These are phyloP conservation scores for Zalophus californianus DNA, from an alignment of 2,797 vertebrate species.

Conservation along the genomic window DNA sequence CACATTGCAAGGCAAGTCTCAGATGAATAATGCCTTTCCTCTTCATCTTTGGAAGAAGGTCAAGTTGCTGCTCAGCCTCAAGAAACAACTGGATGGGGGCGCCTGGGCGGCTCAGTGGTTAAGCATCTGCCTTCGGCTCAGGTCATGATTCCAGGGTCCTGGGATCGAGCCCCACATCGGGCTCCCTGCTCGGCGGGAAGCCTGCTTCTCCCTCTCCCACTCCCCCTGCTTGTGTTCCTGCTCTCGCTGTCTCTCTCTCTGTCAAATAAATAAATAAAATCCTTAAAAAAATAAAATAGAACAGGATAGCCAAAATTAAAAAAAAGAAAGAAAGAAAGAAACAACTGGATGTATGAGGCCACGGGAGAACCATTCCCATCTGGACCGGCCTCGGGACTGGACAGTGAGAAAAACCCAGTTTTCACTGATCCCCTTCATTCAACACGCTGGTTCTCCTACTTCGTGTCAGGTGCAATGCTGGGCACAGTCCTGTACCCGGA, in stretches of 20 bases:
- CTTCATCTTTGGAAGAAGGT: constrained; percentile 57
- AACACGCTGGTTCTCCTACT: not conserved
- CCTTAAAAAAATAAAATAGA: too few relatives aligned
- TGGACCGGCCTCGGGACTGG: not conserved
- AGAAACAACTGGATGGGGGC: not conserved
- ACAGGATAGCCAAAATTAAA: too few relatives aligned
- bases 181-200: too few relatives aligned
- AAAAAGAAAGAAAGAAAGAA: not conserved
- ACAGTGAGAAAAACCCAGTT: not conserved
- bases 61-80: not conserved
- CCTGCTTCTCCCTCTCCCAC: too few relatives aligned
- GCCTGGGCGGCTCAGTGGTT: too few relatives aligned
- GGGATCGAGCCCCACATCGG: too few relatives aligned
- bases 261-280: too few relatives aligned
- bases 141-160: too few relatives aligned
- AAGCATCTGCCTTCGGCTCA: too few relatives aligned
- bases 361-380: not conserved
- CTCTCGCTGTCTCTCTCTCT: too few relatives aligned
- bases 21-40: constrained; percentile 34
- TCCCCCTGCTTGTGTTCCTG: too few relatives aligned
- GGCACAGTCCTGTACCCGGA: not conserved
- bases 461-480: not conserved
- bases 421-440: not conserved
- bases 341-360: not conserved
- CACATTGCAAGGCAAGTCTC: constrained; percentile 32